These are phyloP conservation scores for Apocheima hispidaria DNA, from an alignment of 2,888 invertebrate genomes.

Conservation along the genomic window DNA sequence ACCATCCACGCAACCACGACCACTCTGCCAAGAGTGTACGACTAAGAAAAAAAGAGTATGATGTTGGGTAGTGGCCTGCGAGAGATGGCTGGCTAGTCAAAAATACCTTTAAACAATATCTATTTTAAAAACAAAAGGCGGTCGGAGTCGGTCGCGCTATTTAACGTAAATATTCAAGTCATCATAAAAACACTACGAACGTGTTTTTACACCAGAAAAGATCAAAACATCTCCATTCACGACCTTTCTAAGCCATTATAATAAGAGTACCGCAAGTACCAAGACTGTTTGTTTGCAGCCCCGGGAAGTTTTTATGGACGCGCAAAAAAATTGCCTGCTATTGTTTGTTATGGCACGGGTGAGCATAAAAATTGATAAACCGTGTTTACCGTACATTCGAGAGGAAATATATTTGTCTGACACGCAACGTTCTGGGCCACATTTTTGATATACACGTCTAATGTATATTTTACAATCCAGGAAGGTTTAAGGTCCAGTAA, in stretches of 20 bases:
- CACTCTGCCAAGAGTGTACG: no score
- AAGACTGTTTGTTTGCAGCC: conserved; percentile 23
- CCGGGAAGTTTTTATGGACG: conserved; percentile 35
- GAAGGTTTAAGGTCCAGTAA: no score
- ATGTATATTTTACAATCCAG: no score
- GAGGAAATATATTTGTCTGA: conserved; percentile 32
- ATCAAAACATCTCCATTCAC: conserved; percentile 17
- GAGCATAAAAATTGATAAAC: conserved; percentile 43
- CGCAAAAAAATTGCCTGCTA: conserved; percentile 38
- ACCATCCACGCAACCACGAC: no score
- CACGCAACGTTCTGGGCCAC: conserved; percentile 18
- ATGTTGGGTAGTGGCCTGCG: no score
- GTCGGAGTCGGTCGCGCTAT: no score
- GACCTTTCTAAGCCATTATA: conserved; percentile 1
- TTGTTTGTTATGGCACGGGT: conserved; percentile 39
- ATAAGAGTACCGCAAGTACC: conserved; percentile 9
- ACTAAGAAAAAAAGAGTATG: no score
- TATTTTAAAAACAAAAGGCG: no score
- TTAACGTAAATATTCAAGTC: no score
- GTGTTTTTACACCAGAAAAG: conserved; percentile 5
- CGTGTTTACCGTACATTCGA: conserved; percentile 23
- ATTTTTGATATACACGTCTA: conserved; percentile 5
- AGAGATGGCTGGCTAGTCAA: no score
- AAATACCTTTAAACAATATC: no score
- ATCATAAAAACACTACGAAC: no score